Evolutionary conservation across 2,113 vertebrate species (phyloP), one percentile per base, ranked within the genome.

Genomic region (Salvator merianae): DNA sequence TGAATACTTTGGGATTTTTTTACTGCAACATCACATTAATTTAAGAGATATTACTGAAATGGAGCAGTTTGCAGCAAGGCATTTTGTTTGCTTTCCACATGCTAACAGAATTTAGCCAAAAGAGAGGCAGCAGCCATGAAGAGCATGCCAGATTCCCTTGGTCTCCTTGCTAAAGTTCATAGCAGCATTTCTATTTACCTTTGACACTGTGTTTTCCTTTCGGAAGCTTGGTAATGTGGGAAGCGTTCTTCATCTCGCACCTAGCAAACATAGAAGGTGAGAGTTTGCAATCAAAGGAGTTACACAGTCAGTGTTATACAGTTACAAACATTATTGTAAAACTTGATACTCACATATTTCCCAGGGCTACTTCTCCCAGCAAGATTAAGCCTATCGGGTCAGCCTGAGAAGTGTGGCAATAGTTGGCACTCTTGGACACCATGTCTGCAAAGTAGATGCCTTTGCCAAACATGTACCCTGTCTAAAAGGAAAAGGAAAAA

Each of bases 361-460:
- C 99, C 30, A 99, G 97, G 62, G 98, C 99, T 28, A 99, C 98
- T 92, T 99, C 99, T 87, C 97, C 98, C 85, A 99, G 92, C 77
- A 99, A 95, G 47, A 99, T 83, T 43, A 99, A 95, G 40, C 98
- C 98, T 3, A 98, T 94, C 0, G 98, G 97, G 90, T 99, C 98
- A 32, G 97, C 96, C 69, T 98, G 98, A 83, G 98, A 99, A 0
- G 98, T 97, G 94, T 99, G 98, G 94, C 99, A 99, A 96, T 99
- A 99, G 96, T 99, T 99, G 16, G 98, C 99, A 86, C 98, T 99
- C 95, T 99, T 99, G 53, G 99, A 99, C 71, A 99, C 99, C 98
- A 99, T 99, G 94, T 99, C 99, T 0, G 99, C 98, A 89, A 99
- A 99, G 93, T 99, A 99, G 92, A 99, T 96, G 84, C 98, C 99